Percentiles rank a stretch among this genome's conserved stretches.
Conservation (phyloP, 2,113 vertebrate genomes). For the Podocnemis expansa region DNA sequence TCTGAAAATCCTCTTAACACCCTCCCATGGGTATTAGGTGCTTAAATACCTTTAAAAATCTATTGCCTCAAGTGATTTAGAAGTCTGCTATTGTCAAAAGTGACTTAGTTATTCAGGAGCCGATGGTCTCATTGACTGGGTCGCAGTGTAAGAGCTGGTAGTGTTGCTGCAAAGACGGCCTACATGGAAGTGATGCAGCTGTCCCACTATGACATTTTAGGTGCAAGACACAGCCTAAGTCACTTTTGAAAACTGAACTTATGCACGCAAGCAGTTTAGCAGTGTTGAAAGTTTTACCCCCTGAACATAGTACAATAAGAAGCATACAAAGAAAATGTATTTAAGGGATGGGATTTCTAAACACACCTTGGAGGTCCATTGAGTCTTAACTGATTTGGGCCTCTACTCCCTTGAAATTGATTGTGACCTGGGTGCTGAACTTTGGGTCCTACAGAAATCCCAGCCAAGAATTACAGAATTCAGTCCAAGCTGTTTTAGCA, state of each 20-base stretch:
- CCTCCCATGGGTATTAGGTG: too few species aligned
- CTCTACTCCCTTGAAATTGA: accelerated
- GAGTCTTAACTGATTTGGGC: neutral
- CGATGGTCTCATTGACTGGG: neutral
- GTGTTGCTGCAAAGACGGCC: neutral
- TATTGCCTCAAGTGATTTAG: neutral
- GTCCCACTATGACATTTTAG: neutral
- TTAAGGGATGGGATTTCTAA: neutral
- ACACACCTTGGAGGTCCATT: neutral
- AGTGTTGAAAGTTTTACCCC: neutral
- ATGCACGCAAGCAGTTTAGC: neutral
- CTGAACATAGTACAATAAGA: neutral
- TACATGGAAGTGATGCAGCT: neutral
- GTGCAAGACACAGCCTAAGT: neutral
- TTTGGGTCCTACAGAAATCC: accelerated
- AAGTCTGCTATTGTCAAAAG: neutral
- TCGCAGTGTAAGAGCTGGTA: neutral
- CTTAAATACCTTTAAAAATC: neutral
- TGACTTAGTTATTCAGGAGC: neutral
- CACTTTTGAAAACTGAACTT: neutral
- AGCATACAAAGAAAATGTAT: neutral
- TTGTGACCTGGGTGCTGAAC: accelerated
- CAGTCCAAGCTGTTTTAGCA: neutral
- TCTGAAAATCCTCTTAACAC: neutral
- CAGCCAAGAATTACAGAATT: neutral